Percentiles rank a stretch among this genome's conserved stretches.
These are phyloP conservation scores for Drosophila tani DNA, from an alignment of 1,140 invertebrate genomes.

Conservation along the genomic window DNA sequence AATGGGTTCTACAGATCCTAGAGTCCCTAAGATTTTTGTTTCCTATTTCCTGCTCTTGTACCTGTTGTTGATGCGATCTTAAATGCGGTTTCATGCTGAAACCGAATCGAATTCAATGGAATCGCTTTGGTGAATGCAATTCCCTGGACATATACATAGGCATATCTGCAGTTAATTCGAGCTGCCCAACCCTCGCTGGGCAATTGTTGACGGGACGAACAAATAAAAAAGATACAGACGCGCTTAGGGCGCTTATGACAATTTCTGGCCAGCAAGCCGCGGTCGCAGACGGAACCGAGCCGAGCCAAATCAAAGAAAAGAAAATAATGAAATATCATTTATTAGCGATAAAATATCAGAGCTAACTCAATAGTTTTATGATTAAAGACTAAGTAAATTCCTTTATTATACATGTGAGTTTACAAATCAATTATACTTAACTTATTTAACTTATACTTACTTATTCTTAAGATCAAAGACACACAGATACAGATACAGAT, in stretches of 20 bases:
- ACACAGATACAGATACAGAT: conserved; percentile 12
- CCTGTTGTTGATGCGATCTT: background rate
- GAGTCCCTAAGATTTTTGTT: background rate
- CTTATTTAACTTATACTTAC: conserved; percentile 7
- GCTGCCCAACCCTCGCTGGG: background rate
- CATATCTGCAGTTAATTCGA: background rate
- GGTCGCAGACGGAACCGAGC: conserved; percentile 7
- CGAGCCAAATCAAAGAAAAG: conserved; percentile 68
- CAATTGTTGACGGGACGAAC: conserved; percentile 29
- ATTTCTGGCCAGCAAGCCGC: conserved; percentile 21
- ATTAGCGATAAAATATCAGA: background rate
- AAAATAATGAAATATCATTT: background rate
- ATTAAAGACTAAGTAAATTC: background rate
- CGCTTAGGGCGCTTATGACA: conserved; percentile 58
- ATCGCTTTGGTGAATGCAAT: conserved; percentile 9
- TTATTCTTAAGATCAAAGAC: conserved; percentile 5
- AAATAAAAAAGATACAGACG: conserved; percentile 72
- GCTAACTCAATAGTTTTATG: background rate
- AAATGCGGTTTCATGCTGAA: conserved; percentile 7
- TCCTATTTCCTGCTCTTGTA: background rate
- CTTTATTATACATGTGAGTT: conserved; percentile 1
- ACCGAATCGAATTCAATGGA: background rate
- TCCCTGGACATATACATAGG: background rate
- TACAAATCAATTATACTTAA: conserved; percentile 3
- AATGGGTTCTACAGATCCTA: background rate